Base-by-base conservation (phyloP, 1,140 invertebrate species). In the Papilio helenus region DNA sequence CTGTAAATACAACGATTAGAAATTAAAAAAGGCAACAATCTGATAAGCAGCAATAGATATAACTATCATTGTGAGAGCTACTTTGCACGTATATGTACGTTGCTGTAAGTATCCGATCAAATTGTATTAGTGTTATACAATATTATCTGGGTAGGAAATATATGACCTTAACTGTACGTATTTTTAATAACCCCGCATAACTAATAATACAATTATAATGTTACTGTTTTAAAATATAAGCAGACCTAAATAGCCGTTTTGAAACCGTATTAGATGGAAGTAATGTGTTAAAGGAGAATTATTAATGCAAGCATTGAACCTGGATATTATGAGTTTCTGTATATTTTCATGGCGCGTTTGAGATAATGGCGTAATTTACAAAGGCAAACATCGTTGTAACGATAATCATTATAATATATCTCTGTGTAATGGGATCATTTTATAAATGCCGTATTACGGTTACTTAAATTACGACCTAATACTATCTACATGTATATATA, bases 331-430 rank as follows among this genome's bases (percentile, higher is more conserved):
- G 29, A 72, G 44, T 44, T 42, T 76, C 20, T 29, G 46, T 51
- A 51, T 55, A 46, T 76, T 76, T 51, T 76, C 73, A 76, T 51
- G 73, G 23, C 46, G 23, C 46, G 44, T 76, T 76, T 51, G 44
- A 76, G 73, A 76, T 76, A 76, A 49, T 76, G 44, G 73, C 46
- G 46, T 76, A 76, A 76, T 76, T 76, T 76, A 51, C 49, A 76
- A 29, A 76, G 46, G 44, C 73, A 76, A 51, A 76, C 42, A 51
- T 49, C 46, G 73, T 20, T 46, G 73, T 49, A 16, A 76, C 23
- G 73, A 29, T 76, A 76, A 76, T 76, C 73, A 51, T 76, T 51
- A 51, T 29, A 76, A 76, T 76, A 46, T 29, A 76, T 76, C 73
- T 51, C 29, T 76, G 23, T 76, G 44, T 55, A 46, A 18, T n/a